Evolutionary conservation across 2,113 vertebrate genomes (phyloP), one percentile per base, ranked within the genome.

Genomic region (Nanorana parkeri): DNA sequence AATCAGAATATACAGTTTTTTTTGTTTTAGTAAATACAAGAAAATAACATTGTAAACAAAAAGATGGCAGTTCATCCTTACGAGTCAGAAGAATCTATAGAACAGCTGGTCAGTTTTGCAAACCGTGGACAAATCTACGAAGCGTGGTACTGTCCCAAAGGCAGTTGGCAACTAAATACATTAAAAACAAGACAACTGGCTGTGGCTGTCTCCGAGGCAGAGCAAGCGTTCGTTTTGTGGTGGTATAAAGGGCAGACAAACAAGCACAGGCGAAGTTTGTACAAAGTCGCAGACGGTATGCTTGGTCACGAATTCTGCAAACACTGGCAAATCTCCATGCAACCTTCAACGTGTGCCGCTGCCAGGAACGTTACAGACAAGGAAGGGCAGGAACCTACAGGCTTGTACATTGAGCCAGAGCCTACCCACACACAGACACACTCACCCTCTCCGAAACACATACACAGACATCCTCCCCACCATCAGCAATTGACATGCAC

Each of bases 381-480:
- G 26, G 80, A 56, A 82, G 71, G 80, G 71, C 80, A 75, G 80
- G 71, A 75, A 75, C 69, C 69, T 75, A 75, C 80, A 82, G 63
- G 80, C 80, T 41, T 47, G 61, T 17, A 17, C 13, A 65, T 23
- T 1, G 51, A 66, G 73, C 77, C 80, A 68, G 64, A 56, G 68
- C 68, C 71, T 77, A 86, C 80, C 66, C 63, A 64, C 78, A 74
- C 74, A 69, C 66, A 55, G 61, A 36, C 84, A 76, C 72, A 64
- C 84, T 66, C 23, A 58, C 65, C 56, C 68, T 6, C 68, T 69
- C 32, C 63, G 56, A 72, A 81, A 81, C 71, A 81, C 47, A 81
- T n/a, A n/a, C 65, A 81, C 58, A 56, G 63, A 67, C 73, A 77
- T 67, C 79, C 66, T 80, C 55, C 51, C 67, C 36, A 3, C 23